Evolutionary conservation across 2,113 vertebrate species (phyloP).

Genomic region (Urocynchramus pylzowi): DNA sequence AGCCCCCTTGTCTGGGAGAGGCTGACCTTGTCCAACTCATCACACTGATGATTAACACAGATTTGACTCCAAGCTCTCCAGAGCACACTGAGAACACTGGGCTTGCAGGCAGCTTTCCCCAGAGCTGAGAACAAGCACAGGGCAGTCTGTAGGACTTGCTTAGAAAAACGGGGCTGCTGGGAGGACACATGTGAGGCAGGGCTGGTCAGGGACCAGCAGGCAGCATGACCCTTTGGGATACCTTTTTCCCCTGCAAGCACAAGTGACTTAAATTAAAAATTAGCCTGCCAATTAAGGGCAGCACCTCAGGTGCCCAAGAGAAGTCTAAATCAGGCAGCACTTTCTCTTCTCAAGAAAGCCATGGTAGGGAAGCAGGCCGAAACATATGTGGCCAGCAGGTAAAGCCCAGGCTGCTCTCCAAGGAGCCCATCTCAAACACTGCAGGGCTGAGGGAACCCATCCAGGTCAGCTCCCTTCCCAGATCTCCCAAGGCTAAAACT

Average conservation of each 20-base stretch:
- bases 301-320: not conserved
- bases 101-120: not conserved
- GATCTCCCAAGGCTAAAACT: not conserved
- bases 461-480: not conserved
- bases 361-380: not conserved
- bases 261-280: slow-evolving; percentile 35
- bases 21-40: not conserved
- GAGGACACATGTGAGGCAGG: not conserved
- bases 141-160: not conserved
- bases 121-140: not conserved
- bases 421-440: not conserved
- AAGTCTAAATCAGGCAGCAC: slow-evolving; percentile 7
- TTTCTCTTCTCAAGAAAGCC: not conserved
- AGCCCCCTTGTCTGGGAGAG: too few species aligned
- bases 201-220: not conserved
- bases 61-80: not conserved
- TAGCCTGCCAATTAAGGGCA: slow-evolving; percentile 34
- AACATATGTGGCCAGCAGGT: rapidly evolving
- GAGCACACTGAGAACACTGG: not conserved
- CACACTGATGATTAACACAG: rapidly evolving
- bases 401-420: not conserved
- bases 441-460: not conserved
- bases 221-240: not conserved
- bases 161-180: not conserved
- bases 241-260: not conserved